These are phyloP conservation scores for Anser brachyrhynchus DNA, from an alignment of 2,113 vertebrate species.

Conservation along the genomic window DNA sequence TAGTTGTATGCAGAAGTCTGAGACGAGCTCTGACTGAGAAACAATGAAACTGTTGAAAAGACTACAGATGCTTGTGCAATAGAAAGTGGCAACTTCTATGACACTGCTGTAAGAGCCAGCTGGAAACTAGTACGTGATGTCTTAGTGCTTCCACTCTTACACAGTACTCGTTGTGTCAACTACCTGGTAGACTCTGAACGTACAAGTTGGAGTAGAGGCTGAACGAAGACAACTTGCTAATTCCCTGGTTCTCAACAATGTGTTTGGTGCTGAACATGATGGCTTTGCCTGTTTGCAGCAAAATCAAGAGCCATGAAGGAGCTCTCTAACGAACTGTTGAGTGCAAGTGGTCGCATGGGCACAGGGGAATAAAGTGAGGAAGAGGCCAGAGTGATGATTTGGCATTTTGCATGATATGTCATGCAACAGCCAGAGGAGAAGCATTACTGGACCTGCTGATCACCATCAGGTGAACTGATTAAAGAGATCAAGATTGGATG, in stretches of 20 bases:
- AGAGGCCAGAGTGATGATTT: not conserved
- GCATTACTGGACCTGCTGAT: no score
- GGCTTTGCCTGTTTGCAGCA: not conserved
- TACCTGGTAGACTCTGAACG: not conserved
- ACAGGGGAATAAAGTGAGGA: not conserved
- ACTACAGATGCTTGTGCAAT: not conserved
- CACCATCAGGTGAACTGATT: no score
- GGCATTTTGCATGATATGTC: rapidly evolving
- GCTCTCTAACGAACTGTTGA: not conserved
- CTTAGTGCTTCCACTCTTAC: not conserved
- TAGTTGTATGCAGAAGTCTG: not conserved
- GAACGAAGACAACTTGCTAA: not conserved
- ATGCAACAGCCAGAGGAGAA: no score
- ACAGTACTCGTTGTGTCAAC: not conserved
- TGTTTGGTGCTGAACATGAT: not conserved
- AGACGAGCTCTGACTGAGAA: not conserved
- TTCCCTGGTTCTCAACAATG: not conserved
- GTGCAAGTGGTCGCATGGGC: not conserved
- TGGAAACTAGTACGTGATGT: not conserved
- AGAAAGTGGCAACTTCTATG: not conserved
- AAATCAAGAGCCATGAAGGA: not conserved
- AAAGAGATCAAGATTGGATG: no score
- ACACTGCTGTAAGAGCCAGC: not conserved
- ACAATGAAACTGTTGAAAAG: not conserved
- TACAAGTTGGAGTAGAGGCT: not conserved